Conservation (phyloP, 2,888 invertebrate species). For the Hybos culiciformis region DNA sequence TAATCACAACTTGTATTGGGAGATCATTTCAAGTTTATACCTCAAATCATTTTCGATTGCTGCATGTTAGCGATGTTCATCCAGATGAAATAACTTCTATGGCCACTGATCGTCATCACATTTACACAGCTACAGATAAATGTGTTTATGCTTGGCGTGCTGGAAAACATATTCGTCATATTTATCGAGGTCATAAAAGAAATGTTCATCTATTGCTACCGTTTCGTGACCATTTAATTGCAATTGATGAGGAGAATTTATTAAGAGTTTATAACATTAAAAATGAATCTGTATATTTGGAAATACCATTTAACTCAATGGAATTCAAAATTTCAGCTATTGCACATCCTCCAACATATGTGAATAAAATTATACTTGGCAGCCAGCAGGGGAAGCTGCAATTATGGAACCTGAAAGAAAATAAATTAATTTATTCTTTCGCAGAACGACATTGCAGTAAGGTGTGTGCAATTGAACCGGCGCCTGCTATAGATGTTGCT, state of each 20-base stretch:
- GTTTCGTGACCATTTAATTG: slow-evolving; percentile 74
- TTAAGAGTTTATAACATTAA: slow-evolving; percentile 78
- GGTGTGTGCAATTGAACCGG: slow-evolving; percentile 65
- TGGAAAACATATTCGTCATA: slow-evolving; percentile 71
- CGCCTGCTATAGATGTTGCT: slow-evolving; percentile 85
- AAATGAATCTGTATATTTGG: slow-evolving; percentile 51
- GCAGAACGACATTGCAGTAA: slow-evolving; percentile 35
- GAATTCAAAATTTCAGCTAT: slow-evolving; percentile 68
- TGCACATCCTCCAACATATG: slow-evolving; percentile 87
- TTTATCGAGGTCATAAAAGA: slow-evolving; percentile 60
- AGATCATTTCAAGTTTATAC: slow-evolving; percentile 87
- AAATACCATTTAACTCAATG: slow-evolving; percentile 50
- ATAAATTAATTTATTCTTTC: slow-evolving; percentile 64
- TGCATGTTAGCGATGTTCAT: slow-evolving; percentile 73
- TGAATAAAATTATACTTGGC: slow-evolving; percentile 85
- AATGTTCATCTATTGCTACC: slow-evolving; percentile 66
- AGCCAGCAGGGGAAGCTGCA: slow-evolving; percentile 74
- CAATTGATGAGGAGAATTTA: slow-evolving; percentile 63
- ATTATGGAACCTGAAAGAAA: slow-evolving; percentile 77
- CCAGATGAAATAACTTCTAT: slow-evolving; percentile 66
- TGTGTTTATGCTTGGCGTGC: slow-evolving; percentile 75
- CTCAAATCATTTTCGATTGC: slow-evolving; percentile 61
- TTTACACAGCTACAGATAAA: slow-evolving; percentile 66
- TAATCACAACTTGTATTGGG: slow-evolving; percentile 82
- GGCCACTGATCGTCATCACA: slow-evolving; percentile 57